Base-by-base conservation (phyloP, 2,113 vertebrate genomes). In the Corydoras maculifer region DNA sequence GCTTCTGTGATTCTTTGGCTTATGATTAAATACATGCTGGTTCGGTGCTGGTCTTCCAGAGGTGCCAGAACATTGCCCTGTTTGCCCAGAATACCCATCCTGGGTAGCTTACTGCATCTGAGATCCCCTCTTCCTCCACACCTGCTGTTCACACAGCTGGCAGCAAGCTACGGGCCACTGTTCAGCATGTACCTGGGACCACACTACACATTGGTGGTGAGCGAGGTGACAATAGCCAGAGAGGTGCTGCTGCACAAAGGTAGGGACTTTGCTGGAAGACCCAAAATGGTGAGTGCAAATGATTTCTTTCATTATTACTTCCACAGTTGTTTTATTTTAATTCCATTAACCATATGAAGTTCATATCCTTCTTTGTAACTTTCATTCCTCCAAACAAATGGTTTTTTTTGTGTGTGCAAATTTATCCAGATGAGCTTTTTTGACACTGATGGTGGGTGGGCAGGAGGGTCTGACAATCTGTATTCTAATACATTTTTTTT, bases 71-170 rank as follows among this genome's bases (percentile, higher is more conserved):
- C 59, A 11, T 7, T 89, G 54, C 87, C 88, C 3, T 80, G 86
- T 70, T 83, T 90, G 50, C 88, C 89, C 0, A 5, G 70, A 0
- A 30, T 91, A 55, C 90, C 89, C 0, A 1, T 87, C 2, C 66
- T 90, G 76, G 90, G 90, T 25, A 91, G 89, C 72, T 85, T 90
- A 14, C 86, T 85, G 49, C 88, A 88, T 81, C 73, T 91, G 72
- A 30, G 79, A 3, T 83, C 82, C 1, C 5, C 25, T 0, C 76
- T 80, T 30, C 84, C 88, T 0, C 86, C 82, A 0, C 85, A 91
- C 80, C 85, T 89, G 14, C 82, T 84, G 64, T 85, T 90, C 78
- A 82, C 51, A 0, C 66, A 74, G 69, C 80, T 90, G 79, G 69
- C 75, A 0, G 58, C 1, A 55, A 83, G 62, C 30, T 76, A 79